A percentile compares a stretch with the other conserved stretches of the same genome.
Evolutionary conservation across 2,113 vertebrate genomes (phyloP).

Genomic region (Hippocampus abdominalis): DNA sequence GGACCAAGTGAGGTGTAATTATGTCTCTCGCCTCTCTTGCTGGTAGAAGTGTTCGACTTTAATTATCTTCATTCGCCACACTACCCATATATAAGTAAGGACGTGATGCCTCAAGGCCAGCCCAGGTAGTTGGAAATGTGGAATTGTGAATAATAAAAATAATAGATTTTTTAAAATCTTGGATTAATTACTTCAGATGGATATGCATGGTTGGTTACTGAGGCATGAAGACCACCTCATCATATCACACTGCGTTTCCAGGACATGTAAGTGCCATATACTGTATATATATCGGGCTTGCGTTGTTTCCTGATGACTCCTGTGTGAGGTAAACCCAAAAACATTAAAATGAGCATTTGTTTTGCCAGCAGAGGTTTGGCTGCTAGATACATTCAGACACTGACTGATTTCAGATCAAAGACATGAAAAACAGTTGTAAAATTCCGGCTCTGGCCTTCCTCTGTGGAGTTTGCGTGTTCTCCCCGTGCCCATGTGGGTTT

Average conservation of each 20-base stretch:
- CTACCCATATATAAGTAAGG: constrained; percentile 40
- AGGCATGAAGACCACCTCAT: constrained; percentile 30
- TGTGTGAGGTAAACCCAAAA: constrained; percentile 19
- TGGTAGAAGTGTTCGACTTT: constrained; percentile 44
- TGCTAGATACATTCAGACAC: constrained; percentile 4
- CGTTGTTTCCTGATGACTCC: constrained; percentile 23
- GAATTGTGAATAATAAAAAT: constrained; percentile 33
- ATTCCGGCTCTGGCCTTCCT: not conserved
- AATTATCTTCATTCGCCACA: constrained; percentile 56
- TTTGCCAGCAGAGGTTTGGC: constrained; percentile 19
- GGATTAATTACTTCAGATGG: constrained; percentile 46
- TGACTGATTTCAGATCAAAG: not conserved
- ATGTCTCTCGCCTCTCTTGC: constrained; percentile 38
- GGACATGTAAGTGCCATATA: constrained; percentile 23
- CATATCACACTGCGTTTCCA: constrained; percentile 26
- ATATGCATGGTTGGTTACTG: constrained; percentile 49
- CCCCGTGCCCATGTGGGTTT: too few relatives aligned
- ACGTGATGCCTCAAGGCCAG: constrained; percentile 42
- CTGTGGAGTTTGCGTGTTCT: too few relatives aligned
- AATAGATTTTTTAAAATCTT: constrained; percentile 15
- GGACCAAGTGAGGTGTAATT: constrained; percentile 44
- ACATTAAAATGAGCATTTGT: constrained; percentile 18
- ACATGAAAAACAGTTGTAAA: not conserved
- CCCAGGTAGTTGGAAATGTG: constrained; percentile 45
- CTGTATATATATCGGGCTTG: constrained; percentile 21